Base-by-base conservation (phyloP, 2,888 invertebrate species). In the Lypha dubia region DNA sequence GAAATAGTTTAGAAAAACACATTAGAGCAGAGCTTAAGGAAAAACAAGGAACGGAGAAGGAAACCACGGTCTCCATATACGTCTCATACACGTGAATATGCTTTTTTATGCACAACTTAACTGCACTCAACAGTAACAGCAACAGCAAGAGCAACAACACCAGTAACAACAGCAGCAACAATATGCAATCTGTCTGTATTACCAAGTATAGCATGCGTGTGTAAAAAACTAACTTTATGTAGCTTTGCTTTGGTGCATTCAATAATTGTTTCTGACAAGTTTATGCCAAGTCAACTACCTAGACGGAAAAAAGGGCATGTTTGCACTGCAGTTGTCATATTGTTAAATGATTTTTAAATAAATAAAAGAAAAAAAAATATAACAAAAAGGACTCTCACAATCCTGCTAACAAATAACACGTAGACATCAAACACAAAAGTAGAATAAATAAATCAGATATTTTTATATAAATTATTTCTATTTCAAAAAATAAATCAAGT, bases 181-280 rank as follows among this genome's bases (percentile, higher is more conserved):
- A 9, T 35, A 24, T 6, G 44, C n/a, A 1, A 2, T 32, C 44
- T 7, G 17, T 70, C 2, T 24, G 11, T 28, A 22, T 13, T 41
- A 17, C n/a, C 5, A 9, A 35, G 11, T 28, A 13, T 56, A 35
- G 15, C 13, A n/a, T 35, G 56, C 4, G 20, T 20, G 22, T 28
- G 11, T 1, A 15, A 24, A 17, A 24, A 17, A 38, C 11, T 32
- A 9, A 58, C 13, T 24, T 9, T 28, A 38, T 15, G 13, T 1
- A 53, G 20, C 53, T 56, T 46, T 35, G 8, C 22, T 60, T 51
- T 58, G 73, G 20, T 73, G 73, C 67, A 67, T 38, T 62, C 13
- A 32, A 44, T 67, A 74, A 80, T 44, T 80, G 67, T 60, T 74
- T 80, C 22, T 60, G 62, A 73, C 38, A 79, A 67, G 58, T 67